Evolutionary conservation across 2,797 vertebrate genomes (phyloP), one percentile per base, ranked within the genome.

Genomic region (Novumbra hubbsi): DNA sequence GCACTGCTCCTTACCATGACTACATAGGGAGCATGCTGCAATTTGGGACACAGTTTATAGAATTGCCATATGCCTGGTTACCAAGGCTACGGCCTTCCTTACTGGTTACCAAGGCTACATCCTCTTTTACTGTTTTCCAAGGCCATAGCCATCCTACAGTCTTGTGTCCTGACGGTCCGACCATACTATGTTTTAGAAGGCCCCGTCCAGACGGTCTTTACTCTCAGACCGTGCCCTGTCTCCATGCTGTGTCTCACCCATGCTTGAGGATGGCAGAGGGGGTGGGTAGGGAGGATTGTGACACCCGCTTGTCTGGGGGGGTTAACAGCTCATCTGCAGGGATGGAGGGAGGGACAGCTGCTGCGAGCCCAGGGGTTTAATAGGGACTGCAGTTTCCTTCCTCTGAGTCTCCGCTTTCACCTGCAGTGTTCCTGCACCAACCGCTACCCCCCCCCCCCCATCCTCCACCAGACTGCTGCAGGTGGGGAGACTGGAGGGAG

Each of bases 351-450:
- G 67, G 76, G 84, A 84, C 87, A 85, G 87, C 83, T 84, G 85
- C 79, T 78, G 80, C 69, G 82, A 6, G 57, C 73, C 84, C 80
- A 72, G 87, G 85, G 79, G 82, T 86, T 87, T 85, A 82, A 89
- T 87, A 84, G 77, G 75, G 77, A 83, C 84, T 85, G 86, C 85
- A 82, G 85, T 80, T 83, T 79, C 21, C n/a, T 67, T 41, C 78
- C 73, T 80, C 32, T 41, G 72, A 68, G 71, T 74, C 70, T 19
- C 73, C 71, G 73, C 52, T 57, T 77, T 84, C 80, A 90, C 84
- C 86, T 86, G 86, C 86, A 84, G 84, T 82, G 76, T 81, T 88
- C 80, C 81, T 87, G 87, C 87, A 86, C 79, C 85, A 86, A 75
- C 28, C 27, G 16, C 28, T 27, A n/a, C 17, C 64, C 34, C 30